Percentiles rank a stretch among this genome's conserved stretches.
Evolutionary conservation across 1,140 invertebrate species (phyloP).

Genomic region (Lasioglossum baleicum): DNA sequence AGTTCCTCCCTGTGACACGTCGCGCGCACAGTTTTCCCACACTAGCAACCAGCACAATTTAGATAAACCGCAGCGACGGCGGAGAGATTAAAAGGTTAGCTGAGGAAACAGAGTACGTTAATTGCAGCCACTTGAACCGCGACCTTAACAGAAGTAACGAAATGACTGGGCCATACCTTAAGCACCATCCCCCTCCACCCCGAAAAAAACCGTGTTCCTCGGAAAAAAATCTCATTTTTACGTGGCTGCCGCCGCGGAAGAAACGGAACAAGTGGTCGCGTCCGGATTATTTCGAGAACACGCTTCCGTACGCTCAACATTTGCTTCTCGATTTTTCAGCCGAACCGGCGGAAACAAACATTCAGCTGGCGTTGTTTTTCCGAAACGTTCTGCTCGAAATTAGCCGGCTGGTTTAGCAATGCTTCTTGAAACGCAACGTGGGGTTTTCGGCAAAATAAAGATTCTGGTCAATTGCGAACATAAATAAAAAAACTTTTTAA

Average conservation of each 20-base stretch:
- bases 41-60: slow-evolving; percentile 44
- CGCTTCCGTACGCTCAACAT: not conserved
- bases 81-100: slow-evolving; percentile 55
- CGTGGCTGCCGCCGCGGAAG: not conserved
- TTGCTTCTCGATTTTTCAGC: too few relatives aligned
- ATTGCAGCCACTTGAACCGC: slow-evolving; percentile 52
- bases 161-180: slow-evolving; percentile 3
- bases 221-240: not conserved
- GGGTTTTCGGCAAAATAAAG: too few relatives aligned
- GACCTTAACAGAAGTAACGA: slow-evolving; percentile 38
- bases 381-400: too few relatives aligned
- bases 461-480: too few relatives aligned
- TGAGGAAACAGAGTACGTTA: slow-evolving; percentile 51
- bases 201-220: not conserved
- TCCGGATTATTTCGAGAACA: not conserved
- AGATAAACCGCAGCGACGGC: slow-evolving; percentile 35
- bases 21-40: slow-evolving; percentile 40
- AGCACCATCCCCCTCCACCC: not conserved
- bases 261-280: not conserved
- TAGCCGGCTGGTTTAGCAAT: too few relatives aligned
- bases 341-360: too few relatives aligned
- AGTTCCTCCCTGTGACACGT: slow-evolving; percentile 42
- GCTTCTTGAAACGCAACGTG: too few relatives aligned
- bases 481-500: too few relatives aligned
- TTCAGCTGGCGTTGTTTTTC: too few relatives aligned